Conservation (phyloP, 2,797 vertebrate genomes). For the Fratercula arctica region DNA sequence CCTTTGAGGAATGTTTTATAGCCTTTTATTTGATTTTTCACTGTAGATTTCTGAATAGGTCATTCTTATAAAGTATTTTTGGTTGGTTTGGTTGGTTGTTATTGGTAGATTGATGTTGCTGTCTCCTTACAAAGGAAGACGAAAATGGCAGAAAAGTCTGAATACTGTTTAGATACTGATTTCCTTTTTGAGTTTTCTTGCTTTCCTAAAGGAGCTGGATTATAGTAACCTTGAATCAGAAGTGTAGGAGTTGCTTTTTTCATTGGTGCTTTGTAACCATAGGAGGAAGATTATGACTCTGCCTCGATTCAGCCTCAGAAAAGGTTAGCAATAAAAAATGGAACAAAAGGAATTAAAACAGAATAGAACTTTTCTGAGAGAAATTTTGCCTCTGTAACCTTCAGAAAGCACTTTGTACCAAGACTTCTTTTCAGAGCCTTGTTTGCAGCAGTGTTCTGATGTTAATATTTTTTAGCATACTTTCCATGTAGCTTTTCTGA, state of each 20-base stretch:
- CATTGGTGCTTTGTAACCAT: neutral
- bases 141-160: neutral
- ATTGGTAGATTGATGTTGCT: neutral
- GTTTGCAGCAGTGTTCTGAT: neutral
- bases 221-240: neutral
- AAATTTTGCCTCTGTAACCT: neutral
- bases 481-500: neutral
- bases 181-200: neutral
- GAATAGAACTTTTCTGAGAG: neutral
- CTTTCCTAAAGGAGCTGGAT: neutral
- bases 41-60: neutral
- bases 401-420: neutral
- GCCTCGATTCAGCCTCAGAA: neutral
- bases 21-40: neutral
- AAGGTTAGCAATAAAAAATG: neutral
- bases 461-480: neutral
- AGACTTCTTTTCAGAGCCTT: neutral
- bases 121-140: neutral
- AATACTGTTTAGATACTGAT: neutral
- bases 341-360: neutral
- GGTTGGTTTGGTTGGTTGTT: neutral
- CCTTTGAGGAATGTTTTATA: neutral
- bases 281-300: neutral
- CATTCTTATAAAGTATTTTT: neutral
- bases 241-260: neutral